Conservation (phyloP, 64 coral and sea anemone species). For the Catalaphyllia jardinei region DNA sequence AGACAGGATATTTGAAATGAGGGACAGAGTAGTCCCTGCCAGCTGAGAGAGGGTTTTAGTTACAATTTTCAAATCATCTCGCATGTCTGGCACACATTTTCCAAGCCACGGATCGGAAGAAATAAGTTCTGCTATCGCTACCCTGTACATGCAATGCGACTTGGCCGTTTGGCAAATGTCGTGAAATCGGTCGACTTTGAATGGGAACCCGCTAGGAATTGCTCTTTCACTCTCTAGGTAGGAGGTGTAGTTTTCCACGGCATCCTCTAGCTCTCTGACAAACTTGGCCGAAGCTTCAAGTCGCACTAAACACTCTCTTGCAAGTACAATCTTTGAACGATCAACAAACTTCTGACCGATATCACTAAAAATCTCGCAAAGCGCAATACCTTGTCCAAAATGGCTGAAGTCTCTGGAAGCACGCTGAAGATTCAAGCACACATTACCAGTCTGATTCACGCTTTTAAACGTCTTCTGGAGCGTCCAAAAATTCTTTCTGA, state of each 20-base stretch:
- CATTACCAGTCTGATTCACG: conserved; percentile 13
- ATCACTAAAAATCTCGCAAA: conserved; percentile 76
- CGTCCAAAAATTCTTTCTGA: conserved; percentile 60
- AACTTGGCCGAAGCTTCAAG: conserved; percentile 66
- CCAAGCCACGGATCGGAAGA: conserved; percentile 56
- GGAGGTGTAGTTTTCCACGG: conserved; percentile 59
- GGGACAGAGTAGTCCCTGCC: conserved; percentile 38
- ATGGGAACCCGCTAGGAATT: conserved; percentile 59
- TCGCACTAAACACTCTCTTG: conserved; percentile 80
- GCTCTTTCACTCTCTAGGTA: conserved; percentile 39
- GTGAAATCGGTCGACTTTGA: conserved; percentile 75
- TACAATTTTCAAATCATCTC: conserved; percentile 45
- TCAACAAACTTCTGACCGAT: conserved; percentile 82
- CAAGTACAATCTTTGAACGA: conserved; percentile 67
- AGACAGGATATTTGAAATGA: conserved; percentile 61
- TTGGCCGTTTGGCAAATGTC: conserved; percentile 76
- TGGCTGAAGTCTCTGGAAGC: conserved; percentile 59
- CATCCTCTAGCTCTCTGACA: conserved; percentile 68
- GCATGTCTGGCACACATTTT: conserved; percentile 49
- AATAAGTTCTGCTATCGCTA: conserved; percentile 49
- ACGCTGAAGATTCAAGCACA: conserved; percentile 55
- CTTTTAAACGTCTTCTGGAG: conserved; percentile 58
- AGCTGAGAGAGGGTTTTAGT: conserved; percentile 47
- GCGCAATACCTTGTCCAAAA: conserved; percentile 71
- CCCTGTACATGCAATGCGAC: conserved; percentile 62